Conservation (phyloP, 2,888 invertebrate genomes). For the Rotaria macrura region DNA sequence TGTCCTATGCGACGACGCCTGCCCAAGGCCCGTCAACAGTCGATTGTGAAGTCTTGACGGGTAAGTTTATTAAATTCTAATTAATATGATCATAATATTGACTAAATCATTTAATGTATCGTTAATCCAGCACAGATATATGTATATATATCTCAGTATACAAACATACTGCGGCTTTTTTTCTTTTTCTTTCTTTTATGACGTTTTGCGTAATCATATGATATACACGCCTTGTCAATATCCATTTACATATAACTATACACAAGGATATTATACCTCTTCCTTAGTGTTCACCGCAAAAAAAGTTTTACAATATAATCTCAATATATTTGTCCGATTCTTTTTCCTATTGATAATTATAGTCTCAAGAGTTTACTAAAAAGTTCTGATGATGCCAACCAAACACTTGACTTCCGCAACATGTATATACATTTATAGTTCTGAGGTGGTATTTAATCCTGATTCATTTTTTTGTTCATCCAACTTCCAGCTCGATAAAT, state of each 20-base stretch:
- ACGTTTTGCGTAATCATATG: background rate
- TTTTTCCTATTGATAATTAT: background rate
- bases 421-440: too few relatives aligned
- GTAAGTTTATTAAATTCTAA: background rate
- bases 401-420: background rate
- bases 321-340: background rate
- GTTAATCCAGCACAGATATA: background rate
- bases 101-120: background rate
- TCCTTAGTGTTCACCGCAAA: background rate
- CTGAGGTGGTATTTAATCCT: too few relatives aligned
- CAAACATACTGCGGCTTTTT: too few relatives aligned
- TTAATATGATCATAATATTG: background rate
- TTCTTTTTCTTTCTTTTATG: background rate
- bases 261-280: background rate
- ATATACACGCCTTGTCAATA: background rate
- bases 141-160: too few relatives aligned
- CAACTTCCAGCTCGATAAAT: background rate
- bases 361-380: background rate
- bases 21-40: background rate
- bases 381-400: background rate
- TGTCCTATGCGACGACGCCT: background rate
- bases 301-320: background rate
- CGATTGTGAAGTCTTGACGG: background rate
- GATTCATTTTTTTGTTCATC: too few relatives aligned
- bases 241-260: background rate